These are phyloP conservation scores for Cheirogaleus medius DNA, from an alignment of 2,113 vertebrate genomes.

Conservation along the genomic window DNA sequence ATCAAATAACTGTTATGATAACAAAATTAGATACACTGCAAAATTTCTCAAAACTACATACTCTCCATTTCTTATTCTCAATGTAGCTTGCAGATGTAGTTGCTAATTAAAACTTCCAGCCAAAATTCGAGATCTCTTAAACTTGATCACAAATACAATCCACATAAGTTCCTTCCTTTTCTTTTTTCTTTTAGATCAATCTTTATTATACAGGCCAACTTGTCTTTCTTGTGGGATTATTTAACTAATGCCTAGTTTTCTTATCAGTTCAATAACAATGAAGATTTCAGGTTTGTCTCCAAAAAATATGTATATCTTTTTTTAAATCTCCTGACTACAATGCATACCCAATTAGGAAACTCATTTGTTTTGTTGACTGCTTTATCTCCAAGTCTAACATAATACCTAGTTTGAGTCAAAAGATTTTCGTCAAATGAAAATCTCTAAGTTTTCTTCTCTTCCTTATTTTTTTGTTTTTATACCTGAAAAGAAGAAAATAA, in stretches of 20 bases:
- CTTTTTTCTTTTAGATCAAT: neutral
- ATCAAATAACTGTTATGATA: neutral
- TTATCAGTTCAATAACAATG: neutral
- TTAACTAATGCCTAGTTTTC: neutral
- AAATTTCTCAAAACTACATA: neutral
- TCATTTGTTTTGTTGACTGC: neutral
- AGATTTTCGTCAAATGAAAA: neutral
- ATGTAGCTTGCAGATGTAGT: neutral
- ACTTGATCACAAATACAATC: neutral
- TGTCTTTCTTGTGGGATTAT: neutral
- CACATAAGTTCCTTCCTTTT: neutral
- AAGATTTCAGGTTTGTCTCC: neutral
- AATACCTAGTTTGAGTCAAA: neutral
- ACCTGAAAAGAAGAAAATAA: neutral
- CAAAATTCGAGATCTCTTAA: neutral
- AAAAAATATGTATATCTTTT: neutral
- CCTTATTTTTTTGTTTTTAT: neutral
- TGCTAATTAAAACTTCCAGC: neutral
- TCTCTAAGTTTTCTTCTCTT: neutral
- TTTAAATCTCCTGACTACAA: neutral
- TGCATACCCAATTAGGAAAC: neutral
- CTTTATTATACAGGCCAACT: neutral
- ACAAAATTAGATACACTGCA: neutral
- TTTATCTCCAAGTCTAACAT: neutral
- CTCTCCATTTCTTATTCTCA: neutral